These are phyloP conservation scores for Ptilonorhynchus violaceus DNA, from an alignment of 2,113 vertebrate genomes.

Conservation along the genomic window DNA sequence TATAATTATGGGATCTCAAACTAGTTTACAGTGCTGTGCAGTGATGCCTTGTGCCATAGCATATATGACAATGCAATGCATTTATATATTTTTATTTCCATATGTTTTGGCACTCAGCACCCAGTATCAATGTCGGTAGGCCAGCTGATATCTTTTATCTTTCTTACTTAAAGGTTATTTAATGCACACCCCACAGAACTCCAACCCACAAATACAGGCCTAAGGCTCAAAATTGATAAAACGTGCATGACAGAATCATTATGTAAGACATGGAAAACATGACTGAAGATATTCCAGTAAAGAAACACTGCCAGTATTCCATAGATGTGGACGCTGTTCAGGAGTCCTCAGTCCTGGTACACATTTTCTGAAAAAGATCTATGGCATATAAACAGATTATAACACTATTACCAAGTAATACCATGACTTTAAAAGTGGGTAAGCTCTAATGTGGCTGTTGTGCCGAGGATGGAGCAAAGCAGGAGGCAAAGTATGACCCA, in stretches of 20 bases:
- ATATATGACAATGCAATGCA: fast-evolving
- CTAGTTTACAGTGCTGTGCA: background rate
- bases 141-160: background rate
- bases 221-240: background rate
- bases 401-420: background rate
- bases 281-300: background rate
- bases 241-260: background rate
- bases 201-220: background rate
- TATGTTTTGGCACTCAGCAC: background rate
- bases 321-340: background rate
- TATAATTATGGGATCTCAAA: background rate
- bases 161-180: background rate
- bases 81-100: background rate
- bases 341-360: background rate
- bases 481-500: no score
- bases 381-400: background rate
- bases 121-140: background rate
- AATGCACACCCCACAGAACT: background rate
- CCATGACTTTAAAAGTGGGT: background rate
- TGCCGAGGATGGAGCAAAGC: no score
- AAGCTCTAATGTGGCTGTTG: no score
- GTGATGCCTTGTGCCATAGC: background rate
- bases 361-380: background rate
- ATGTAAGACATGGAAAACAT: background rate
- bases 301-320: background rate